A percentile compares a stretch with the other conserved stretches of the same genome.
phyloP scores from a whole-genome alignment of 2,113 vertebrate genomes.

The Suricata suricatta region DNA sequence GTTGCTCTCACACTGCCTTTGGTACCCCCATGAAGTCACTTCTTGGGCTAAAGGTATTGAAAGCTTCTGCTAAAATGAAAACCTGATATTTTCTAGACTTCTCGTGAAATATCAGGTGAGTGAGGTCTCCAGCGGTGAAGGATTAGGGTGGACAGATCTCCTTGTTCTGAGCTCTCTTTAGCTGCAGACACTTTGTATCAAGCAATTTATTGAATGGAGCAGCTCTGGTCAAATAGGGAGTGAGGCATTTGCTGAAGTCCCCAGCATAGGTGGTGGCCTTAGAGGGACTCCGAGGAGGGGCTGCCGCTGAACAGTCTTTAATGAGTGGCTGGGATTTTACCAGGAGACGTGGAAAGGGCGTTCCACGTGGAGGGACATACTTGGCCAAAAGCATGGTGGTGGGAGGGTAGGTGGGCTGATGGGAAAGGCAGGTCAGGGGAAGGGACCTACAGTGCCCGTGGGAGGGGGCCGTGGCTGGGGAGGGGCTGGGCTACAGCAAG shows the following conservation, averaged over 20 bases:
- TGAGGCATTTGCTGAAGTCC: background rate
- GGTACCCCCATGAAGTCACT: background rate
- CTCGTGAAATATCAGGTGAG: background rate
- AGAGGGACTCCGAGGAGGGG: background rate
- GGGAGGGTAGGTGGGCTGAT: background rate
- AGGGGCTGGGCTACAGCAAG: background rate
- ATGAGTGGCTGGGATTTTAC: background rate
- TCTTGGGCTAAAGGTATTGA: background rate
- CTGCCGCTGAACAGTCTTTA: too few relatives aligned
- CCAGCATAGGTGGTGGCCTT: background rate
- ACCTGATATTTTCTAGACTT: background rate
- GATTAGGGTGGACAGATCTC: background rate
- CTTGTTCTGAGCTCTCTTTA: constrained; percentile 1
- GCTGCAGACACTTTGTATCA: background rate
- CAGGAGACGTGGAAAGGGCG: background rate
- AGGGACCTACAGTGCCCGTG: background rate
- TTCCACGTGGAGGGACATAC: background rate
- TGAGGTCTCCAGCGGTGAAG: background rate
- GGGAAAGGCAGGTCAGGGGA: background rate
- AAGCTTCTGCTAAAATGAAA: background rate
- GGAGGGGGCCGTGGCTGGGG: background rate
- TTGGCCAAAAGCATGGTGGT: background rate
- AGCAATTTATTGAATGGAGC: background rate
- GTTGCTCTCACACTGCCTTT: background rate
- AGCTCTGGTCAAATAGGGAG: background rate